Evolutionary conservation across 2,888 invertebrate genomes (phyloP).

Genomic region (Hoplodrina blanda): DNA sequence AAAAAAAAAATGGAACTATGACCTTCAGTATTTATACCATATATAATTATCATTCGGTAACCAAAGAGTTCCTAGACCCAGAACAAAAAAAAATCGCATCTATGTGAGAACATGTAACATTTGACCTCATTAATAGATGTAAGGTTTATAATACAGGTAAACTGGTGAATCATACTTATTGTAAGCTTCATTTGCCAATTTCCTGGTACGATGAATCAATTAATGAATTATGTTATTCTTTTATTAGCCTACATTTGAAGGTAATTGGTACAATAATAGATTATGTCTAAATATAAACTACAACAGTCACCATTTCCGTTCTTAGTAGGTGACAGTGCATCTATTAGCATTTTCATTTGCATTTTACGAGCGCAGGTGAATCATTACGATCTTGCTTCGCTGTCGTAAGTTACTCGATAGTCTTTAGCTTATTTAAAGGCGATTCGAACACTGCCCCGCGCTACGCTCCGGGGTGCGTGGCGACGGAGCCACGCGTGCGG

Average conservation of each 20-base stretch:
- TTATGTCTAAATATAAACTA: slow-evolving; percentile 6
- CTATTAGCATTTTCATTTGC: slow-evolving; percentile 25
- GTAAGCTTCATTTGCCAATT: slow-evolving; percentile 47
- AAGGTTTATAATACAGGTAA: slow-evolving; percentile 8
- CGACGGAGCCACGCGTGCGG: too few species aligned
- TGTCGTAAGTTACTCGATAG: not conserved
- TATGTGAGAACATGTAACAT: too few species aligned
- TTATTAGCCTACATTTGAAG: slow-evolving; percentile 15
- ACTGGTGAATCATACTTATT: slow-evolving; percentile 35
- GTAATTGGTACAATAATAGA: slow-evolving; percentile 37
- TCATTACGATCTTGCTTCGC: slow-evolving; percentile 13
- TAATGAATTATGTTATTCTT: slow-evolving; percentile 26
- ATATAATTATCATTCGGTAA: too few species aligned
- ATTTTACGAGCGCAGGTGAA: slow-evolving; percentile 20
- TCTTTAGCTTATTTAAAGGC: too few species aligned
- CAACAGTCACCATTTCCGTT: slow-evolving; percentile 30
- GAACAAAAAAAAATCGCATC: too few species aligned
- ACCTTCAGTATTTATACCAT: too few species aligned
- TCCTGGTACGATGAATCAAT: slow-evolving; percentile 40
- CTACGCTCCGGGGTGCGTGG: too few species aligned
- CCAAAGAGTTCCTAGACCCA: too few species aligned
- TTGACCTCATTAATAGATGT: too few species aligned
- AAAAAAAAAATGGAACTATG: too few species aligned
- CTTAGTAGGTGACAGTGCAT: not conserved
- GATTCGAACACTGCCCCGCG: too few species aligned